Base-by-base conservation (phyloP, 2,113 vertebrate species). In the Ceyx melanurus region DNA sequence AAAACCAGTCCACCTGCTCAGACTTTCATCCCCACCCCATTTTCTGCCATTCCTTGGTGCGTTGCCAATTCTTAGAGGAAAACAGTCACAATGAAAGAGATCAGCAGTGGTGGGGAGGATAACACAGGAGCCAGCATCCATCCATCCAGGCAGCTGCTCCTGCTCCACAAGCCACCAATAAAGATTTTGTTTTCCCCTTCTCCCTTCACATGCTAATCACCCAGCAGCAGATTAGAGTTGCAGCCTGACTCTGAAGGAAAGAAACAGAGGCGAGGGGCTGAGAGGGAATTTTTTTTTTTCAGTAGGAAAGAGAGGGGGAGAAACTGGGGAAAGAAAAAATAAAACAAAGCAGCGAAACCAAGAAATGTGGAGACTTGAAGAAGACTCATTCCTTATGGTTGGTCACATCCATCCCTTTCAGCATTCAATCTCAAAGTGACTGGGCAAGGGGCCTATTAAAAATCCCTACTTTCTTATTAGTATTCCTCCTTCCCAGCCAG, bases 201-300 rank as follows among this genome's bases (percentile, higher is more conserved):
- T 94, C 82, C 61, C 82, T 61, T n/a, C 45, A 94, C 85, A 75
- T 94, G 90, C 94, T 95, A 95, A 81, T 80, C 70, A 88, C 28
- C 50, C 66, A 53, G 78, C 17, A 64, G 50, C 5, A 68, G 71
- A 86, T 90, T 81, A 74, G 67, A 74, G 60, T 48, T 31, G 62
- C 78, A 73, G 90, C 58, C 82, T 70, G 92, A 80, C 79, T 93
- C 87, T 72, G 14, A 82, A 78, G 51, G 51, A 95, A 82, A 78
- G 56, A 8, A 76, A 60, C 66, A 54, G 12, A 66, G 23, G 21
- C 43, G 5, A 83, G 80, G 68, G 76, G 21, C 81, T 2, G 56
- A 31, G 42, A 37, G 54, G 43, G 73, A 77, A 68, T 91, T 89
- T 87, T 90, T 94, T 91, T 67, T 13, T 91, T 71, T 13, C 50